Percentiles rank a stretch among this genome's conserved stretches.
Conservation (phyloP, 1,140 invertebrate species). For the Hormaphis cornu region DNA sequence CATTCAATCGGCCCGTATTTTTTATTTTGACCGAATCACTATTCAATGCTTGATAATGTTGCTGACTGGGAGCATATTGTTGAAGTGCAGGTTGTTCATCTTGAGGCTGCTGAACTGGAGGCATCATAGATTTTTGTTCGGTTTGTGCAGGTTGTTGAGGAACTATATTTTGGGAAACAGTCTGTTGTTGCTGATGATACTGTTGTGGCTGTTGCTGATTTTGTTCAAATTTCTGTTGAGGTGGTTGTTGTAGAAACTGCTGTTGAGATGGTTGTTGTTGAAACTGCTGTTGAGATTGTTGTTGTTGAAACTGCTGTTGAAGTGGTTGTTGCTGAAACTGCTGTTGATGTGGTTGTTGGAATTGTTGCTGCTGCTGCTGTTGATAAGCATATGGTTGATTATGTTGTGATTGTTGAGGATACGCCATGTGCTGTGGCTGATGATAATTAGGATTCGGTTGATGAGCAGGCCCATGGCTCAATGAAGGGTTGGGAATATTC, state of each 20-base stretch:
- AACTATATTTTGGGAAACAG: neutral
- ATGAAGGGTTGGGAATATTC: slow-evolving; percentile 33
- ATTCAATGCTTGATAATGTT: slow-evolving; percentile 11
- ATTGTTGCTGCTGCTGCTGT: slow-evolving; percentile 32
- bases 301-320: slow-evolving; percentile 19
- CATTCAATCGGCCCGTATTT: neutral
- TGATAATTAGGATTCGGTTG: slow-evolving; percentile 37
- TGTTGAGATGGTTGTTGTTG: slow-evolving; percentile 41
- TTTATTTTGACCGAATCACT: neutral
- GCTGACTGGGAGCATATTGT: neutral
- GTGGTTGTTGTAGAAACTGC: slow-evolving; percentile 41
- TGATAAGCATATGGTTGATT: slow-evolving; percentile 27
- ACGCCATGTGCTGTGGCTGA: slow-evolving; percentile 34
- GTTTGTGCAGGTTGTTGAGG: neutral
- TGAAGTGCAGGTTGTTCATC: neutral
- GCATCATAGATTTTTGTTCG: neutral
- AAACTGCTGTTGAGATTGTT: slow-evolving; percentile 20
- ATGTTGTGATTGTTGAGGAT: slow-evolving; percentile 37
- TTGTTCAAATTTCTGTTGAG: slow-evolving; percentile 34
- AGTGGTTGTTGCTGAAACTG: slow-evolving; percentile 25
- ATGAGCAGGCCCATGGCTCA: slow-evolving; percentile 30
- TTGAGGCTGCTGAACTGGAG: neutral
- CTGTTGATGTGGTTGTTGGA: slow-evolving; percentile 29
- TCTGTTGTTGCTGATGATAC: neutral
- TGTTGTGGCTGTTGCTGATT: neutral